phyloP scores from a whole-genome alignment of 2,113 vertebrate genomes.

The Dromiciops gliroides region DNA sequence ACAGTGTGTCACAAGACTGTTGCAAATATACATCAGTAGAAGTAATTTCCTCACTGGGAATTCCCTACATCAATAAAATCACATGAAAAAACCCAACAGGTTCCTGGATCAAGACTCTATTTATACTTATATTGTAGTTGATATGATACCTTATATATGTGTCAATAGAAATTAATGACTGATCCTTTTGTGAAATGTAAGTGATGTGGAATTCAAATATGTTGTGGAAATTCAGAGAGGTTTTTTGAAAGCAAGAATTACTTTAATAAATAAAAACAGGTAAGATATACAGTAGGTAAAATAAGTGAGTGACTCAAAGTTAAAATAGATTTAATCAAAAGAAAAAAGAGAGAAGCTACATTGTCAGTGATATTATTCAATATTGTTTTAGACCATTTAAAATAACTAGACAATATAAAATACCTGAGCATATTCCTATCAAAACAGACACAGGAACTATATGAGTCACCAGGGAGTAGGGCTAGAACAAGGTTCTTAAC shows the following conservation, averaged over 20 bases:
- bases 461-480: background rate
- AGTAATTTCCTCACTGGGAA: no score
- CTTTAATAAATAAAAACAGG: background rate
- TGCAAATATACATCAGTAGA: background rate
- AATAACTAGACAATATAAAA: no score
- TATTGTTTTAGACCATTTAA: no score
- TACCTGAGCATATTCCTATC: no score
- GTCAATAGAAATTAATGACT: conserved; percentile 49
- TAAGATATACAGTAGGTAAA: background rate
- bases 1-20: background rate
- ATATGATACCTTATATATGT: conserved; percentile 29
- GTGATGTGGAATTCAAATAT: conserved; percentile 25
- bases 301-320: background rate
- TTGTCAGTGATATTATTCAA: no score
- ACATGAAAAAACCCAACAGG: background rate
- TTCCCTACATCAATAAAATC: no score
- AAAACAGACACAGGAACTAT: no score
- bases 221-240: conserved; percentile 38
- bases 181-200: conserved; percentile 18
- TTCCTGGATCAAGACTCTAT: conserved; percentile 20
- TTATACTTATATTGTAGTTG: conserved; percentile 25
- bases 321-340: no score
- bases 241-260: background rate
- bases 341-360: no score
- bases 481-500: background rate